Evolutionary conservation across 2,888 invertebrate genomes (phyloP).

Genomic region (Orthosia gothica): DNA sequence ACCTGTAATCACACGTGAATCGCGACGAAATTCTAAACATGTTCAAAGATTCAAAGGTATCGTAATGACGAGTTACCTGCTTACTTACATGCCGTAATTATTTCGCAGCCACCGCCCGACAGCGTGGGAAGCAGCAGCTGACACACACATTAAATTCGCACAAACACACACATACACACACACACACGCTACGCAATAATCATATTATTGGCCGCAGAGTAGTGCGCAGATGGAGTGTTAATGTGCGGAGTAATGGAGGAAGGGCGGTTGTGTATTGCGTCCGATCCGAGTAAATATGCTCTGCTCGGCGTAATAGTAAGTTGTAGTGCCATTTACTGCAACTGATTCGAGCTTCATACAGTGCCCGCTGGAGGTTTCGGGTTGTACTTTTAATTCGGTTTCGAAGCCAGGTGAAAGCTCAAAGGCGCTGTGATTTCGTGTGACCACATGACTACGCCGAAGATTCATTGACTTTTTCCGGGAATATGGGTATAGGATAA

Average conservation of each 20-base stretch:
- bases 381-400: neutral
- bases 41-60: conserved; percentile 52
- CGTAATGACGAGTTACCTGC: conserved; percentile 48
- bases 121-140: conserved; percentile 56
- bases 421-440: neutral
- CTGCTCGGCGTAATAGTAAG: conserved; percentile 28
- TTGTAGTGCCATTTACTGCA: conserved; percentile 30
- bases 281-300: conserved; percentile 46
- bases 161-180: conserved; percentile 19
- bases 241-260: conserved; percentile 40
- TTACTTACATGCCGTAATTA: conserved; percentile 59
- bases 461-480: neutral
- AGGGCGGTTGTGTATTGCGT: conserved; percentile 30
- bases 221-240: conserved; percentile 48
- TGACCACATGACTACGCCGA: too few relatives aligned
- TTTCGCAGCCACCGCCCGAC: conserved; percentile 45
- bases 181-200: conserved; percentile 39
- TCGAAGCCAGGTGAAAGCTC: neutral
- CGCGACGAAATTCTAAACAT: conserved; percentile 45
- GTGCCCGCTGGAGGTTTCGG: neutral
- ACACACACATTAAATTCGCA: conserved; percentile 31
- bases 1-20: conserved; percentile 20
- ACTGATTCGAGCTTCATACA: conserved; percentile 18
- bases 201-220: conserved; percentile 55
- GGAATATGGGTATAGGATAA: neutral